These are phyloP conservation scores for Melanotaenia pygmaea DNA, from an alignment of 2,797 vertebrate species.

Conservation along the genomic window DNA sequence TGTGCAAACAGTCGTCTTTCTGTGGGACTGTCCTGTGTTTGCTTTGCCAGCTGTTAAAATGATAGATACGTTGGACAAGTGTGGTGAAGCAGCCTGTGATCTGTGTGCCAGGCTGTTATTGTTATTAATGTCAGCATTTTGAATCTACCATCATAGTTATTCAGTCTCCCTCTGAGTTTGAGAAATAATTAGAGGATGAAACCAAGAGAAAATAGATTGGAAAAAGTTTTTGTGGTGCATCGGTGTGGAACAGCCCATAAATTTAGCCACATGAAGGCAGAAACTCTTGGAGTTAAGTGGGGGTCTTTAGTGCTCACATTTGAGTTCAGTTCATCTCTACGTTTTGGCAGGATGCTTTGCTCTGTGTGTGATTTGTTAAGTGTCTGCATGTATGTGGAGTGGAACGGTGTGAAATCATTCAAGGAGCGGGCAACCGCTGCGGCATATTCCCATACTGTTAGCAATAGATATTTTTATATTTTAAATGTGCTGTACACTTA, in stretches of 20 bases:
- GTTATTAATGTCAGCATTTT: constrained; percentile 41
- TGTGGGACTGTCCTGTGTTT: constrained; percentile 47
- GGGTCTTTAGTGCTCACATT: constrained; percentile 7
- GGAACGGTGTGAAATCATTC: constrained; percentile 8
- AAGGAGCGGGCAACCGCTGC: not conserved
- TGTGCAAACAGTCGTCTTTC: constrained; percentile 59
- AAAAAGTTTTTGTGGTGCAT: not conserved
- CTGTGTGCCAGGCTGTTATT: constrained; percentile 45
- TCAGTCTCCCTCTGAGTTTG: constrained; percentile 5
- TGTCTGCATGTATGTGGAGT: constrained; percentile 22
- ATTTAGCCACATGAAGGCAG: constrained; percentile 14
- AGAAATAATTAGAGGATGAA: constrained; percentile 29
- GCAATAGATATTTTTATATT: not conserved
- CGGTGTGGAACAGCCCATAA: not conserved
- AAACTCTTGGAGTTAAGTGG: not conserved
- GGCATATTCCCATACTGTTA: not conserved
- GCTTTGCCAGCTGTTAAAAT: constrained; percentile 66
- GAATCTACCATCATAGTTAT: constrained; percentile 15
- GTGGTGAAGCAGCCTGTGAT: constrained; percentile 46
- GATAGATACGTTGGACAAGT: constrained; percentile 58
- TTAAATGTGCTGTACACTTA: not conserved
- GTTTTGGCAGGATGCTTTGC: constrained; percentile 15
- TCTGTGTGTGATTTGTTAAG: not conserved
- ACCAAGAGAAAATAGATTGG: constrained; percentile 27
- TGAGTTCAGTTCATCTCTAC: constrained; percentile 18